Percentiles rank a stretch among this genome's conserved stretches.
Evolutionary conservation across 1,140 invertebrate species (phyloP).

Genomic region (Neelides sp.): DNA sequence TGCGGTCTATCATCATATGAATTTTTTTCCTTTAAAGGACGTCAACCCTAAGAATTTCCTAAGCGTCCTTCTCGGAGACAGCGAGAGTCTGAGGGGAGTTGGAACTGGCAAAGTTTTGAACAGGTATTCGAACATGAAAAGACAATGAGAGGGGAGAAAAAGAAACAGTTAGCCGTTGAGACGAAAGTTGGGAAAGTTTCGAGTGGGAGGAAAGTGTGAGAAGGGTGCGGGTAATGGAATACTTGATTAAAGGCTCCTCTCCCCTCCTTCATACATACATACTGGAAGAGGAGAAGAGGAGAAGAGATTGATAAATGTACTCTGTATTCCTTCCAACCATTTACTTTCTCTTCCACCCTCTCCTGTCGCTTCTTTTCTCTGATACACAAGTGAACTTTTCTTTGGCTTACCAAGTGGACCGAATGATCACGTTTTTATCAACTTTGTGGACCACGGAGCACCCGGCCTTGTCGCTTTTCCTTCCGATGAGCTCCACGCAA

Average conservation of each 20-base stretch:
- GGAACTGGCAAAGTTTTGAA: conserved; percentile 45
- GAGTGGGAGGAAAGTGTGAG: not conserved
- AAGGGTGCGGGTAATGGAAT: conserved; percentile 20
- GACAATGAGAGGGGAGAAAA: not conserved
- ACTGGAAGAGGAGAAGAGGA: not conserved
- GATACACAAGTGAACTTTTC: conserved; percentile 2
- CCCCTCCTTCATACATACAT: conserved; percentile 3
- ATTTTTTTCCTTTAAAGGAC: conserved; percentile 34
- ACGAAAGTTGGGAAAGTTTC: not conserved
- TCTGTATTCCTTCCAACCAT: not conserved
- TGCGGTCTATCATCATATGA: not conserved
- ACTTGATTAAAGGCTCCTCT: conserved; percentile 26
- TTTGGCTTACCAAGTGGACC: conserved; percentile 39
- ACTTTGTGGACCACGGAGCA: conserved; percentile 54
- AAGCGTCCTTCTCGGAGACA: conserved; percentile 43
- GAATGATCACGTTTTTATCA: conserved; percentile 50
- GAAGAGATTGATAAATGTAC: not conserved
- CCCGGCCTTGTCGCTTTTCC: conserved; percentile 48
- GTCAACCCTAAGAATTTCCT: conserved; percentile 46
- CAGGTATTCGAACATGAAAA: conserved; percentile 36
- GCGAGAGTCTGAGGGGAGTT: conserved; percentile 36
- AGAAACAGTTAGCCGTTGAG: conserved; percentile 6
- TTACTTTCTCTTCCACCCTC: not conserved
- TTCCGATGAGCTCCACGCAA: conserved; percentile 32
- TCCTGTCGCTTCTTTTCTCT: not conserved